Conservation (phyloP, 2,888 invertebrate genomes). For the Troides helena region DNA sequence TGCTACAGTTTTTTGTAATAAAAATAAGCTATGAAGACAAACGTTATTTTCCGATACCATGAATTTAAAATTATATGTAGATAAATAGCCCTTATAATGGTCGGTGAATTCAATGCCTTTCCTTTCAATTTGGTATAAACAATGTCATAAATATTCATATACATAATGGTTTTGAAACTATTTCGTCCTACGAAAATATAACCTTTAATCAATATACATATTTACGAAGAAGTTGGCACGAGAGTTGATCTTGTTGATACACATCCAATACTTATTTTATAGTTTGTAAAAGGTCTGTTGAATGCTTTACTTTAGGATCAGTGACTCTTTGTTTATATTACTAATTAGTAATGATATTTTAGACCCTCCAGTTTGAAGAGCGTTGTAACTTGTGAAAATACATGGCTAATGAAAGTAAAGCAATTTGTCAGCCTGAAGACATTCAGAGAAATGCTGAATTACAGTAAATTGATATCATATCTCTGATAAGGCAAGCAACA, state of each 20-base stretch:
- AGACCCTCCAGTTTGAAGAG: too few species aligned
- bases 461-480: too few species aligned
- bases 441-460: too few species aligned
- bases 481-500: too few species aligned
- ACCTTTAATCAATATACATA: neutral
- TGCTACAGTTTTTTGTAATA: too few species aligned
- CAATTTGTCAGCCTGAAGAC: too few species aligned
- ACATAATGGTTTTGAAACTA: neutral
- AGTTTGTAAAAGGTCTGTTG: neutral
- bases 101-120: neutral
- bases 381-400: too few species aligned
- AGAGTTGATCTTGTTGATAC: neutral
- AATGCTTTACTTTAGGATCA: neutral
- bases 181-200: neutral
- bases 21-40: too few species aligned
- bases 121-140: neutral
- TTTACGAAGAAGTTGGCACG: neutral
- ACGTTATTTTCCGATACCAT: neutral
- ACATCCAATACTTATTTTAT: neutral
- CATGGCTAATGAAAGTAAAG: too few species aligned
- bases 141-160: neutral
- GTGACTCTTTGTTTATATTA: neutral
- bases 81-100: neutral
- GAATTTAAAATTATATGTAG: neutral
- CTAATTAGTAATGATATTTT: too few species aligned